Conservation (phyloP, 2,888 invertebrate genomes). For the Cephus spinipes region DNA sequence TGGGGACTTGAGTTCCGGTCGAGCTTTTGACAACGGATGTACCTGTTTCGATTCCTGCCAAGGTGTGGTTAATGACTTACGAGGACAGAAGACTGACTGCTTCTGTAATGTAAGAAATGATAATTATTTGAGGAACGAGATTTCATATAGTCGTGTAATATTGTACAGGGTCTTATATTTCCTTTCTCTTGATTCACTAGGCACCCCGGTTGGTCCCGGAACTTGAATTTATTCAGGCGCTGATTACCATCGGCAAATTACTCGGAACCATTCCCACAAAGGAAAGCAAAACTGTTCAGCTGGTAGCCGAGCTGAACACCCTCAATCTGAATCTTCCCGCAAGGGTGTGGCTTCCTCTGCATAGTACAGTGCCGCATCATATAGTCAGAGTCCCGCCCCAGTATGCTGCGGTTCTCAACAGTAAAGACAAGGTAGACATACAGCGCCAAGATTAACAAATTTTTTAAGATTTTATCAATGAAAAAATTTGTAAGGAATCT, state of each 20-base stretch:
- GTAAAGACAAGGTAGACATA: slow-evolving; percentile 88
- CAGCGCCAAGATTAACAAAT: neutral
- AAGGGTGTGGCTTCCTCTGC: slow-evolving; percentile 96
- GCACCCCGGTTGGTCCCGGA: slow-evolving; percentile 87
- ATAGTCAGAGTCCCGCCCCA: slow-evolving; percentile 97
- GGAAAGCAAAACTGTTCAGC: slow-evolving; percentile 91
- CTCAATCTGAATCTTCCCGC: slow-evolving; percentile 98
- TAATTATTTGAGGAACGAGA: neutral
- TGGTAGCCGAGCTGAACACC: slow-evolving; percentile 92
- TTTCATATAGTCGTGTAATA: neutral
- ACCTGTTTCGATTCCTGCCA: slow-evolving; percentile 89
- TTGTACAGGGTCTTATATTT: slow-evolving; percentile 3
- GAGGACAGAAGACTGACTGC: slow-evolving; percentile 82
- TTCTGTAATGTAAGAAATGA: slow-evolving; percentile 76
- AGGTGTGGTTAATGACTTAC: slow-evolving; percentile 81
- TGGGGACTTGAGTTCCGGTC: slow-evolving; percentile 93
- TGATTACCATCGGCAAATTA: slow-evolving; percentile 87
- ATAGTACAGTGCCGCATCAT: slow-evolving; percentile 87
- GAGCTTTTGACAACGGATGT: slow-evolving; percentile 97
- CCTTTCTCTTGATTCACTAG: slow-evolving; percentile 59
- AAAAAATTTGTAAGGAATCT: neutral
- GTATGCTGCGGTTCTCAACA: slow-evolving; percentile 97
- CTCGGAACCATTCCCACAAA: slow-evolving; percentile 85
- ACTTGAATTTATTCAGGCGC: slow-evolving; percentile 87
- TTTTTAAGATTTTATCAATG: neutral